phyloP scores from a whole-genome alignment of 2,113 vertebrate species.

The Phylloscopus trochilus region DNA sequence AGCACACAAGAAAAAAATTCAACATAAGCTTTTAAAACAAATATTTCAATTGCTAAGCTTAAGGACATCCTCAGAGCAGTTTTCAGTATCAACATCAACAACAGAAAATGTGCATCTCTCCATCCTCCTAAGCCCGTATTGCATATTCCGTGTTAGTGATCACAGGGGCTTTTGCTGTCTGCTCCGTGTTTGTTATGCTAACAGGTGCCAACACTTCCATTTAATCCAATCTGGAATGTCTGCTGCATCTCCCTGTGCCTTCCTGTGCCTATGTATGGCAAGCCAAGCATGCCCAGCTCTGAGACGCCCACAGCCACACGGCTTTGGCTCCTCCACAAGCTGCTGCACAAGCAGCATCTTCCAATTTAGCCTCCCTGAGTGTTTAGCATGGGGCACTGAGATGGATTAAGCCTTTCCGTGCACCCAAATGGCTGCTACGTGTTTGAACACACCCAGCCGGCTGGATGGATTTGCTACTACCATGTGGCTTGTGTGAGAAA shows the following conservation, averaged over 20 bases:
- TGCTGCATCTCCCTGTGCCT: not conserved
- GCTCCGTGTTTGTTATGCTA: not conserved
- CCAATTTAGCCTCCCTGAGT: not conserved
- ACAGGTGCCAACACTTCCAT: conserved; percentile 31
- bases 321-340: not conserved
- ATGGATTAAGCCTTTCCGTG: not conserved
- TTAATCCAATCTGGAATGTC: conserved; percentile 39
- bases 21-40: not conserved
- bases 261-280: not conserved
- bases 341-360: not conserved
- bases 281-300: conserved; percentile 1
- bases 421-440: not conserved
- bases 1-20: not conserved
- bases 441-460: not conserved
- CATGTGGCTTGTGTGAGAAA: not conserved
- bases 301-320: not conserved
- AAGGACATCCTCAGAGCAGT: not conserved
- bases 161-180: not conserved
- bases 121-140: not conserved
- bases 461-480: not conserved
- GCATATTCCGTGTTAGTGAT: not conserved
- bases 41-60: not conserved
- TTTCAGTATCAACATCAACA: not conserved
- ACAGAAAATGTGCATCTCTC: not conserved
- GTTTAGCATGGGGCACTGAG: not conserved